Percentiles rank a stretch among this genome's conserved stretches.
These are phyloP conservation scores for Otocyon megalotis DNA, from an alignment of 2,113 vertebrate species.

Conservation along the genomic window DNA sequence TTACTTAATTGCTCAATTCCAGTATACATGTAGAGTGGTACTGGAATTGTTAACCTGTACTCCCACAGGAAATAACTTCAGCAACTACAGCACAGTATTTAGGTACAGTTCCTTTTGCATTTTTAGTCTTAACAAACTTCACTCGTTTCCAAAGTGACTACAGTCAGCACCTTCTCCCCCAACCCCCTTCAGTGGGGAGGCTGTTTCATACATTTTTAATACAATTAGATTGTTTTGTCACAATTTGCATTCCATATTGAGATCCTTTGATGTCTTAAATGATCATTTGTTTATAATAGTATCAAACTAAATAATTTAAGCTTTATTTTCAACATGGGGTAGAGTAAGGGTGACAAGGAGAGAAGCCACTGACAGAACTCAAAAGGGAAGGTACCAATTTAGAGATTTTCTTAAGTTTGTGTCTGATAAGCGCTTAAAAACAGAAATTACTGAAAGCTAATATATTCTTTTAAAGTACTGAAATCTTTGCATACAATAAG, in stretches of 20 bases:
- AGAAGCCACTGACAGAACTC: not conserved
- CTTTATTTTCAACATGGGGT: not conserved
- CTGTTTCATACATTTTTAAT: conserved; percentile 24
- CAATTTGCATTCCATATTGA: conserved; percentile 10
- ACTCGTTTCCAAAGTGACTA: conserved; percentile 1
- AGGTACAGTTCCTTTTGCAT: not conserved
- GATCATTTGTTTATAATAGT: conserved; percentile 17
- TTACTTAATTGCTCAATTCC: not conserved
- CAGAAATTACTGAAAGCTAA: conserved; percentile 48
- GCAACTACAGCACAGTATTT: not conserved
- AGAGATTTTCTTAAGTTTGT: conserved; percentile 13
- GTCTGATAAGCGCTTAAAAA: conserved; percentile 2
- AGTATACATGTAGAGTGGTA: not conserved
- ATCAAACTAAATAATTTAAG: conserved; percentile 17
- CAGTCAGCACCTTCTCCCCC: not conserved
- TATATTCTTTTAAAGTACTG: not conserved
- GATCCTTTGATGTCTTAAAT: not conserved
- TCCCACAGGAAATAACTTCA: not conserved
- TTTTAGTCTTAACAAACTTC: not conserved
- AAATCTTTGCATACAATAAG: conserved; percentile 38
- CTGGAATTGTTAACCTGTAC: not conserved
- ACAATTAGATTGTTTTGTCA: not conserved
- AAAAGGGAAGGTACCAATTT: not conserved
- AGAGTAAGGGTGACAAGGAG: not conserved
- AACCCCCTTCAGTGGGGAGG: not conserved